phyloP scores from a whole-genome alignment of 2,113 vertebrate genomes.

The Clupea harengus region DNA sequence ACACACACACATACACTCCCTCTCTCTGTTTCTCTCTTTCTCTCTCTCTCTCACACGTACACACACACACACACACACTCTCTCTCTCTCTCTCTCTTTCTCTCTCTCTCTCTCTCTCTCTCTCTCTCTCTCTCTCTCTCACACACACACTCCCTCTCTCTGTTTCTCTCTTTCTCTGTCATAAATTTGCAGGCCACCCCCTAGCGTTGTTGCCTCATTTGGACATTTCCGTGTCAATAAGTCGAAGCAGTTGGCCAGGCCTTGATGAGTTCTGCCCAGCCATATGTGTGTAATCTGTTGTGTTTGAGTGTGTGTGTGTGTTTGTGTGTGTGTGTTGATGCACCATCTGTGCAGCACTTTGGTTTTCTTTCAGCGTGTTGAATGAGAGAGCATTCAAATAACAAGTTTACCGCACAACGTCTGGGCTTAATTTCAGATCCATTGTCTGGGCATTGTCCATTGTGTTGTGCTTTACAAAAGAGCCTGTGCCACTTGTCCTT shows the following conservation, averaged over 20 bases:
- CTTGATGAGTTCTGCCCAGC: slow-evolving; percentile 13
- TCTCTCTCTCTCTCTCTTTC: background rate
- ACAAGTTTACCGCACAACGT: background rate
- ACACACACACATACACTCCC: background rate
- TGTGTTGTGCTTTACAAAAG: background rate
- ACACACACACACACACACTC: background rate
- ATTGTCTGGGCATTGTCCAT: background rate
- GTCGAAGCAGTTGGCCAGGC: background rate
- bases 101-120: background rate
- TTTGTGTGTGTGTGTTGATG: slow-evolving; percentile 20
- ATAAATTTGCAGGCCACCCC: background rate
- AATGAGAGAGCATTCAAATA: background rate
- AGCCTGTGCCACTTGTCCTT: background rate
- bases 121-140: background rate
- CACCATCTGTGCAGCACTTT: slow-evolving; percentile 16
- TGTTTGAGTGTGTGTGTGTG: background rate
- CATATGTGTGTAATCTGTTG: slow-evolving; percentile 21
- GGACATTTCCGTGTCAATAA: slow-evolving; percentile 6
- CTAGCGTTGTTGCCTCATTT: background rate
- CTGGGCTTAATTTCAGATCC: background rate
- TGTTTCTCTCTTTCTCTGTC: background rate
- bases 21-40: background rate
- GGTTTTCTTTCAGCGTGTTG: background rate
- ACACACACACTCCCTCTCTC: background rate
- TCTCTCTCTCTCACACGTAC: background rate